phyloP scores from a whole-genome alignment of 2,888 invertebrate species.

The Synergus japonicus region DNA sequence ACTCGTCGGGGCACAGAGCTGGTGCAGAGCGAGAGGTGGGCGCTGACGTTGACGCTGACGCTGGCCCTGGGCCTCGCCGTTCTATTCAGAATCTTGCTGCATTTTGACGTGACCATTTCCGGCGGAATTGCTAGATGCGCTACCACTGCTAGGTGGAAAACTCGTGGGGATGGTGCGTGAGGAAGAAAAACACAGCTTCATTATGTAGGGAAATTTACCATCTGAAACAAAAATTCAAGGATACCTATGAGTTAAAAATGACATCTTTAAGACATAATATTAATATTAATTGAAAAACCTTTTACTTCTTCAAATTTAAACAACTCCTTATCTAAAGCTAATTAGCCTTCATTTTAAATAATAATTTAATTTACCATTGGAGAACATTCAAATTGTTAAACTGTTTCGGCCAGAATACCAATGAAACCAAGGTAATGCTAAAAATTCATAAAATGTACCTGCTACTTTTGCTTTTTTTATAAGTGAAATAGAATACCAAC shows the following conservation, averaged over 20 bases:
- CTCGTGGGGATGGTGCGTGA: slow-evolving; percentile 81
- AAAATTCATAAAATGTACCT: neutral
- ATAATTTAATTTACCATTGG: neutral
- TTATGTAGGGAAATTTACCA: slow-evolving; percentile 98
- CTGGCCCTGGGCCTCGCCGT: slow-evolving; percentile 77
- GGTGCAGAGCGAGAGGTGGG: slow-evolving; percentile 72
- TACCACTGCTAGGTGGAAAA: slow-evolving; percentile 72
- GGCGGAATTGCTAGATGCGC: slow-evolving; percentile 68
- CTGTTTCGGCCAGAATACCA: neutral
- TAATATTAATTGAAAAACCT: neutral
- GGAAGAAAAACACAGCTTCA: slow-evolving; percentile 98
- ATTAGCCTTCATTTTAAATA: neutral
- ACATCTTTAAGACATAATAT: neutral
- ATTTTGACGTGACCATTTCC: slow-evolving; percentile 77
- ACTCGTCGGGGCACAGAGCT: slow-evolving; percentile 62
- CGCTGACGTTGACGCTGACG: slow-evolving; percentile 73
- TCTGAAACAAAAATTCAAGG: slow-evolving; percentile 80
- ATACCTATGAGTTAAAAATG: neutral
- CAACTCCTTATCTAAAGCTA: neutral
- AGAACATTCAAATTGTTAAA: neutral
- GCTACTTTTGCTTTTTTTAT: neutral
- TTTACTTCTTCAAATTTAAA: neutral
- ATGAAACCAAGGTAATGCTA: neutral
- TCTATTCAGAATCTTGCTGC: slow-evolving; percentile 77
- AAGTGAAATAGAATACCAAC: neutral